Percentiles rank a stretch among this genome's conserved stretches.
These are phyloP conservation scores for Choloepus didactylus DNA, from an alignment of 2,797 vertebrate species.

Conservation along the genomic window DNA sequence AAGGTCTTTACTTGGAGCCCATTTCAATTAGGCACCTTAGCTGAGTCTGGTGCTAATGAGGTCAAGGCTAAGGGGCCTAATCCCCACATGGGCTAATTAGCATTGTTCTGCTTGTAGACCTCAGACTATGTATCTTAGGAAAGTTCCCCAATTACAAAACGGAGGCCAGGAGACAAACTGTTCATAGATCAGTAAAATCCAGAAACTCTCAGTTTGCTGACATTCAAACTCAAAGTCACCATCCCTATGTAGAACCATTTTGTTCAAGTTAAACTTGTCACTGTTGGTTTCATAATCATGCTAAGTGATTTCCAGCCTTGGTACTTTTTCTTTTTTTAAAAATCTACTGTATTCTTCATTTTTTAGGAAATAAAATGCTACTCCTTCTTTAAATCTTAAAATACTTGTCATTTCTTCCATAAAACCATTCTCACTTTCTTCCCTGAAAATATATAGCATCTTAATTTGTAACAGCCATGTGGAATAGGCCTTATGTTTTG, in stretches of 20 bases:
- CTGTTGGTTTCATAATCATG: not conserved
- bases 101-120: not conserved
- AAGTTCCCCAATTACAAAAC: not conserved
- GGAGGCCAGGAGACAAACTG: not conserved
- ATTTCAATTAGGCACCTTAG: slow-evolving; percentile 2
- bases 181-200: not conserved
- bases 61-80: slow-evolving; percentile 47
- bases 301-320: not conserved
- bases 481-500: not conserved
- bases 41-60: slow-evolving; percentile 46
- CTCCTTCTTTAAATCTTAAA: not conserved
- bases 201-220: not conserved
- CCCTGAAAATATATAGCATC: not conserved
- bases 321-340: not conserved
- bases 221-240: too few species aligned
- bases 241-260: not conserved
- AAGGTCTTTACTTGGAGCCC: not conserved
- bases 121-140: not conserved
- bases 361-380: not conserved
- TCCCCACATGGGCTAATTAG: slow-evolving; percentile 41
- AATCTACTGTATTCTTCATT: not conserved
- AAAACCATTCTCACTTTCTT: not conserved
- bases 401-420: not conserved
- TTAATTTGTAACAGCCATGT: not conserved
- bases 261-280: not conserved